Evolutionary conservation across 2,797 vertebrate genomes (phyloP), one percentile per base, ranked within the genome.

Genomic region (Buphagus erythrorhynchus): DNA sequence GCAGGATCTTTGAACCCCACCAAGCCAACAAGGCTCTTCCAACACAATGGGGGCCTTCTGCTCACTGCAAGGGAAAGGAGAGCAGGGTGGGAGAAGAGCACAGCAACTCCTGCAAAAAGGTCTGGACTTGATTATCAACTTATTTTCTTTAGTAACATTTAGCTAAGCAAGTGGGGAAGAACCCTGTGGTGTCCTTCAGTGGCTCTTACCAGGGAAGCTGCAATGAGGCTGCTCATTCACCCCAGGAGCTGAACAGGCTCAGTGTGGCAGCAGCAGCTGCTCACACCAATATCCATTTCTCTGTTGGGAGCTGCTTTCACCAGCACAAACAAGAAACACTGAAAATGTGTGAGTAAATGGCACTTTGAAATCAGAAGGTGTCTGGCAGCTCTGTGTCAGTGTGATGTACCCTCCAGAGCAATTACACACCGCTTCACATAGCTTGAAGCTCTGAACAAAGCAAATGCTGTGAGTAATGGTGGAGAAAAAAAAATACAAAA

Each of bases 51-150:
- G 63, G 17, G 9, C 45, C 43, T 62, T 51, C 38, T 68, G 46
- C 40, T 10, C 40, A 9, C 29, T 52, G 51, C 0, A 0, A 36
- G 42, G 65, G 48, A 69, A 68, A 86, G 67, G 66, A 88, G 35
- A 76, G 48, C 42, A 11, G 3, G 19, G 8, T 24, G 20, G 67
- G 25, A 90, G 51, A 68, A 61, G 29, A 83, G 35, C n/a, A 7
- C 1, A 0, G 65, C 5, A 6, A n/a, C 7, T n/a, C 40, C 77
- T 76, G 55, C 83, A 63, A 5, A 49, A 79, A 61, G 68, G 26
- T 57, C 95, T 96, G 95, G 78, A 80, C 74, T 96, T 86, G 54
- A 96, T 93, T 92, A 88, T 26, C 48, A 79, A 68, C 35, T 62
- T 78, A 35, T 86, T 97, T 95, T 91, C 78, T 90, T 92, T 55